Percentiles rank a stretch among this genome's conserved stretches.
Conservation (phyloP, 2,113 vertebrate genomes). For the Turnix velox region DNA sequence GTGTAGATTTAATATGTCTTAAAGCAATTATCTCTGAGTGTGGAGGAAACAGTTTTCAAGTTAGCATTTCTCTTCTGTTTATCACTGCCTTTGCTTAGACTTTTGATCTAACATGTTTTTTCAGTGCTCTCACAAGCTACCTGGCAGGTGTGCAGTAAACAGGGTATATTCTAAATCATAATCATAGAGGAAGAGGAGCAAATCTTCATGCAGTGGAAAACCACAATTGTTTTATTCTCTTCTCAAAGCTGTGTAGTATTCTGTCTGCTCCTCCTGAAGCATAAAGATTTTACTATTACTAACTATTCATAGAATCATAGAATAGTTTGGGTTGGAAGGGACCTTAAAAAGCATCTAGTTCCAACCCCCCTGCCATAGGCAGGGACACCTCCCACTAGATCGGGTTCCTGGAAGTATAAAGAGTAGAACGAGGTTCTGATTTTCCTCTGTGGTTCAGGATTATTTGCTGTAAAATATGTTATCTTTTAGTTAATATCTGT, state of each 20-base stretch:
- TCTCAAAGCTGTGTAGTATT: neutral
- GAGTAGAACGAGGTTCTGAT: neutral
- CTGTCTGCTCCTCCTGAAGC: neutral
- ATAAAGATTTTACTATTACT: neutral
- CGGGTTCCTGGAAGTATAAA: neutral
- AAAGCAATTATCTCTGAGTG: neutral
- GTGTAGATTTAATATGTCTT: neutral
- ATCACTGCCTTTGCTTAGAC: neutral
- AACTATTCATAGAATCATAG: no score
- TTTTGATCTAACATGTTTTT: neutral
- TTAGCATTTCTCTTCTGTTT: neutral
- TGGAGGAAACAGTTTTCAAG: neutral
- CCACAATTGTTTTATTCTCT: neutral
- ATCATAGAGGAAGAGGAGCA: neutral
- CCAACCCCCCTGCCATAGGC: no score
- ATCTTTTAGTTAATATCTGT: neutral
- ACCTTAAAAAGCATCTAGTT: no score
- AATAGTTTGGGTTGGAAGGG: no score
- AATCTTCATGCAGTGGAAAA: neutral
- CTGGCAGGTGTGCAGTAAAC: neutral
- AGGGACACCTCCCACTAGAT: no score
- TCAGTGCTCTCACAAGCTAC: neutral
- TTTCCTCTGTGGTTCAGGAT: neutral
- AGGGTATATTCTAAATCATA: neutral
- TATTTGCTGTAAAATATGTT: neutral